Conservation (phyloP, 2,113 vertebrate genomes). For the Forbesichthys papilliferus region DNA sequence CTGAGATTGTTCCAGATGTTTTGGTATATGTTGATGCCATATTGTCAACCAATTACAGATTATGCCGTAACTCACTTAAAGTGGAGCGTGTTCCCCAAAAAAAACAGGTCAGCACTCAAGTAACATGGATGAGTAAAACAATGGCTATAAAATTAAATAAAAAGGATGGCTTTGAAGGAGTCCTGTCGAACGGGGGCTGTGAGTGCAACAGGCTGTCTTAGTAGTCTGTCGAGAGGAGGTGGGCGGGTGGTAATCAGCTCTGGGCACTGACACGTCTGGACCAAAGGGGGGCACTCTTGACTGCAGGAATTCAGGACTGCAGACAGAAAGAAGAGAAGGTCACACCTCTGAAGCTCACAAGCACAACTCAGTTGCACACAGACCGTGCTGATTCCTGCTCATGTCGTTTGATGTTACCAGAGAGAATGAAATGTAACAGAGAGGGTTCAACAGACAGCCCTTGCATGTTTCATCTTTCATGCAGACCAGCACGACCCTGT, state of each 20-base stretch:
- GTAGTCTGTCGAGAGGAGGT: slow-evolving; percentile 37
- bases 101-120: slow-evolving; percentile 1
- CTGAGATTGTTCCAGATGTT: slow-evolving; percentile 23
- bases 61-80: neutral
- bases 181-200: slow-evolving; percentile 23
- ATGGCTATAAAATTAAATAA: slow-evolving; percentile 10
- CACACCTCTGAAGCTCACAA: slow-evolving; percentile 4
- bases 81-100: neutral
- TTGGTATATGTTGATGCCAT: slow-evolving; percentile 7
- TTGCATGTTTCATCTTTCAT: too few species aligned
- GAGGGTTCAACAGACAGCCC: too few species aligned
- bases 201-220: slow-evolving; percentile 24
- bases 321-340: slow-evolving; percentile 21
- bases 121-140: neutral
- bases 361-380: slow-evolving; percentile 6
- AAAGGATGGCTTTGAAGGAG: slow-evolving; percentile 18
- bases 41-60: slow-evolving; percentile 1
- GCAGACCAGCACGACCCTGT: too few species aligned
- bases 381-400: slow-evolving; percentile 10
- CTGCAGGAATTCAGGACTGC: slow-evolving; percentile 69
- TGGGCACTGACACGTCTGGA: slow-evolving; percentile 50
- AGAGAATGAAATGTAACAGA: too few species aligned
- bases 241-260: slow-evolving; percentile 33
- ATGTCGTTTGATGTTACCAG: slow-evolving; percentile 69
- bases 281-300: slow-evolving; percentile 58